Evolutionary conservation across 2,113 vertebrate genomes (phyloP).

Genomic region (Microcebus tavaratra): DNA sequence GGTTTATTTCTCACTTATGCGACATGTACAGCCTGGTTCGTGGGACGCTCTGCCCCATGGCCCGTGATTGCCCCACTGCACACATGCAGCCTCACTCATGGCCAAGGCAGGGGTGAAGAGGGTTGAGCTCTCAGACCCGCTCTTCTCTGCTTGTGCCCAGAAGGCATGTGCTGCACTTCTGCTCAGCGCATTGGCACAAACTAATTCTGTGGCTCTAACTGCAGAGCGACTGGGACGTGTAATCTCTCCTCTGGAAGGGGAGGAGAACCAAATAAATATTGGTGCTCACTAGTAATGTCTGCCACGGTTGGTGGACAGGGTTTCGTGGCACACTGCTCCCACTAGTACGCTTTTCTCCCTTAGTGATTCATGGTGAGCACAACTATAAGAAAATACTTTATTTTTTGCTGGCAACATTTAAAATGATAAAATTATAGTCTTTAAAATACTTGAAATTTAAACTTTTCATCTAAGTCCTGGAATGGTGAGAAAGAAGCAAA

Average conservation of each 20-base stretch:
- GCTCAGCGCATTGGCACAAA: too few relatives aligned
- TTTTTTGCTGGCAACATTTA: not conserved
- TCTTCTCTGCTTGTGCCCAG: not conserved
- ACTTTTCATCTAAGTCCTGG: not conserved
- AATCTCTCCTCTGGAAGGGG: not conserved
- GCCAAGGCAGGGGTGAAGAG: not conserved
- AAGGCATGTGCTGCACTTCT: not conserved
- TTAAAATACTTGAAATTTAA: slow-evolving; percentile 13
- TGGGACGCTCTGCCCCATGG: not conserved
- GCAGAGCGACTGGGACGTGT: not conserved
- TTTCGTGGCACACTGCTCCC: not conserved
- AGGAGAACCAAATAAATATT: not conserved
- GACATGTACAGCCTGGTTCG: too few relatives aligned
- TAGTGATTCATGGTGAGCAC: not conserved
- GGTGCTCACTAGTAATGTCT: not conserved
- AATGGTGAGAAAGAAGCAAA: not conserved
- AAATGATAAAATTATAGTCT: not conserved
- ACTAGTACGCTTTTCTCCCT: not conserved
- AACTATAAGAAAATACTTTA: not conserved
- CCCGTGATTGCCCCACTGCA: not conserved
- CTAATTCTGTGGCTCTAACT: not conserved
- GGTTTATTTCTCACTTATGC: not conserved
- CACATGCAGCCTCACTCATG: not conserved
- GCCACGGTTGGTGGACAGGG: not conserved
- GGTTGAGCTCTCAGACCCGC: not conserved